A percentile compares a stretch with the other conserved stretches of the same genome.
Evolutionary conservation across 92 coral and sea anemone genomes (phyloP).

Genomic region (Zoanthus solanderi): DNA sequence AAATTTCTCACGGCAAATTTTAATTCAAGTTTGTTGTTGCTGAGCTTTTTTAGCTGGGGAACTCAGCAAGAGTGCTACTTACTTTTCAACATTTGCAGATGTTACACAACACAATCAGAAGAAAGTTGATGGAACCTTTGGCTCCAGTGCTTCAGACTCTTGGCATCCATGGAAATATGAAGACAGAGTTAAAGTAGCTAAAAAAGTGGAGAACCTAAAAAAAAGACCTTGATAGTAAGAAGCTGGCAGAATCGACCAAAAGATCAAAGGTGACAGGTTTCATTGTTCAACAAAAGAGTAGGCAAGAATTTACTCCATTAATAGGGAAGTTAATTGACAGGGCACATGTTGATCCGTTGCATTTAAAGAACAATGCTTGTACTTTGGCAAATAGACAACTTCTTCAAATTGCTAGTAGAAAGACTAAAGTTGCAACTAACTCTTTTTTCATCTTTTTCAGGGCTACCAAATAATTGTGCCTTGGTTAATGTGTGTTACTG

Average conservation of each 20-base stretch:
- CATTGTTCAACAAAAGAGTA: slow-evolving; percentile 22
- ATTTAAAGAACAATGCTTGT: not conserved
- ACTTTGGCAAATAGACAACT: not conserved
- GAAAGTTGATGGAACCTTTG: slow-evolving; percentile 23
- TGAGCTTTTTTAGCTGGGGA: slow-evolving; percentile 31
- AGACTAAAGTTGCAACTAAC: not conserved
- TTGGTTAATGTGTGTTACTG: no score
- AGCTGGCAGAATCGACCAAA: slow-evolving; percentile 31
- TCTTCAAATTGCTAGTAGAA: not conserved
- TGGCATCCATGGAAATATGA: slow-evolving; percentile 49
- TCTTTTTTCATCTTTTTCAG: no score
- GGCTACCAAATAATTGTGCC: no score
- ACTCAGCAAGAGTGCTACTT: slow-evolving; percentile 36
- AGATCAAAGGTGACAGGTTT: slow-evolving; percentile 42
- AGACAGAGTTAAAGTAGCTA: slow-evolving; percentile 15
- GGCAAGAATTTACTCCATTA: not conserved
- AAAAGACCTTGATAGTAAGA: slow-evolving; percentile 20
- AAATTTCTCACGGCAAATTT: not conserved
- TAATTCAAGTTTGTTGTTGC: not conserved
- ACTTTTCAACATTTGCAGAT: slow-evolving; percentile 47
- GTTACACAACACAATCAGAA: not conserved
- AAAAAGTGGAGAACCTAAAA: slow-evolving; percentile 40
- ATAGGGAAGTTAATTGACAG: not conserved
- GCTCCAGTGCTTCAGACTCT: slow-evolving; percentile 23
- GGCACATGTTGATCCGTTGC: not conserved